Percentiles rank a stretch among this genome's conserved stretches.
These are phyloP conservation scores for Parauchenoglanis punctatus DNA, from an alignment of 2,797 vertebrate genomes.

Conservation along the genomic window DNA sequence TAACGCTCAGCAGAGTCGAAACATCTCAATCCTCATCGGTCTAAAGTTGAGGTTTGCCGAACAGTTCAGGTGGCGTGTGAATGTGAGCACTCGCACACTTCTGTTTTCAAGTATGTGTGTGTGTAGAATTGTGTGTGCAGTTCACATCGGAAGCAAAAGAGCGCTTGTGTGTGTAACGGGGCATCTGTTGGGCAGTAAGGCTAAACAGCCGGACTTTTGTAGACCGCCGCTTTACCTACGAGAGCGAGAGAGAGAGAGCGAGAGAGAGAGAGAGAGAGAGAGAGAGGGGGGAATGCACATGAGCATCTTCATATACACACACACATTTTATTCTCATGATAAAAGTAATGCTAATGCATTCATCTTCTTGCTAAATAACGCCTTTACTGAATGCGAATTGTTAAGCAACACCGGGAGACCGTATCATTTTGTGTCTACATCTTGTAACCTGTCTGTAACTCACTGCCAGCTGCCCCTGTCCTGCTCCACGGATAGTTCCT, in stretches of 20 bases:
- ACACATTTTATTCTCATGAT: not conserved
- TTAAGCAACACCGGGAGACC: not conserved
- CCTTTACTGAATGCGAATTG: no score
- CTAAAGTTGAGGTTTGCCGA: constrained; percentile 29
- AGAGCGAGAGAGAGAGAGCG: constrained; percentile 23
- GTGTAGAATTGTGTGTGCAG: constrained; percentile 23
- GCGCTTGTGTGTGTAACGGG: constrained; percentile 80
- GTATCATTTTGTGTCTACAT: not conserved
- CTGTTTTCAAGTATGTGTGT: constrained; percentile 26
- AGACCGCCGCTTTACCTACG: constrained; percentile 87
- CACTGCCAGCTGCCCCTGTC: constrained; percentile 51
- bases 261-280: not conserved
- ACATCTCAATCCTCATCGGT: constrained; percentile 73
- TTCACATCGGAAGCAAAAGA: constrained; percentile 74
- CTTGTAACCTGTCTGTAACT: constrained; percentile 35
- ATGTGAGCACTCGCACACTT: constrained; percentile 46
- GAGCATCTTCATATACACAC: not conserved
- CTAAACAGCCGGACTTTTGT: constrained; percentile 57
- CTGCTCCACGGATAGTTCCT: constrained; percentile 35
- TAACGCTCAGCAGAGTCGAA: constrained; percentile 80
- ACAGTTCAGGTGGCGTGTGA: constrained; percentile 55
- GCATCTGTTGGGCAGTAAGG: constrained; percentile 73
- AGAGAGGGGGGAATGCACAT: not conserved
- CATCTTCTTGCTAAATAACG: no score
- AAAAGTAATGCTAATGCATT: not conserved